Evolutionary conservation across 1,140 invertebrate genomes (phyloP).

Genomic region (Drosophila serrata): DNA sequence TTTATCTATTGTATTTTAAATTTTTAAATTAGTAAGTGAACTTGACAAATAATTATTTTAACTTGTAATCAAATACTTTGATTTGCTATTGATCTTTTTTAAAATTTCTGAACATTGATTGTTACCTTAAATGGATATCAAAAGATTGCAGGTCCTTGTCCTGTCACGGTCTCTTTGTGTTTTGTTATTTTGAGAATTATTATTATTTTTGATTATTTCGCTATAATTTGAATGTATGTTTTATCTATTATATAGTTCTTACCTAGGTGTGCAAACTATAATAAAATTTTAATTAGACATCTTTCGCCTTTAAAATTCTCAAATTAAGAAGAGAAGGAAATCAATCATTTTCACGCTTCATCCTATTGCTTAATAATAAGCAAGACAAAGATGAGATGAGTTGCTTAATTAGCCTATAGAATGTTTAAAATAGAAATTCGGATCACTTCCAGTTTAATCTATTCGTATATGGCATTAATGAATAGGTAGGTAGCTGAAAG

Average conservation of each 20-base stretch:
- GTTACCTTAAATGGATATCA: too few relatives aligned
- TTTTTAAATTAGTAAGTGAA: too few relatives aligned
- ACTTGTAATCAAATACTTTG: too few relatives aligned
- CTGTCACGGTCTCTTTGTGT: too few relatives aligned
- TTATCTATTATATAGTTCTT: background rate
- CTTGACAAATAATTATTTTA: too few relatives aligned
- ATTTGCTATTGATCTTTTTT: too few relatives aligned
- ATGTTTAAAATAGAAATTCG: constrained; percentile 17
- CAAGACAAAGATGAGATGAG: background rate
- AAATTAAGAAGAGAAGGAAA: background rate
- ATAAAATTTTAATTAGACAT: background rate
- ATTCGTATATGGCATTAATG: constrained; percentile 26
- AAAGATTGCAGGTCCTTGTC: background rate
- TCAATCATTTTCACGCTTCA: constrained; percentile 38
- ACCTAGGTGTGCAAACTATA: background rate
- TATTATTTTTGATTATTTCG: background rate
- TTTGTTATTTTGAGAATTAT: too few relatives aligned
- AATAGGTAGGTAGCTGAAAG: background rate
- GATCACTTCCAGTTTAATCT: constrained; percentile 28
- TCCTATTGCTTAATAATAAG: constrained; percentile 1
- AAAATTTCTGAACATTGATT: too few relatives aligned
- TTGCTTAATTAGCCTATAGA: constrained; percentile 21
- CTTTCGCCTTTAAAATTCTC: background rate
- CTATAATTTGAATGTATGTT: background rate
- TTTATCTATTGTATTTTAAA: too few relatives aligned